Evolutionary conservation across 2,888 invertebrate genomes (phyloP).

Genomic region (Pyrrhia umbra): DNA sequence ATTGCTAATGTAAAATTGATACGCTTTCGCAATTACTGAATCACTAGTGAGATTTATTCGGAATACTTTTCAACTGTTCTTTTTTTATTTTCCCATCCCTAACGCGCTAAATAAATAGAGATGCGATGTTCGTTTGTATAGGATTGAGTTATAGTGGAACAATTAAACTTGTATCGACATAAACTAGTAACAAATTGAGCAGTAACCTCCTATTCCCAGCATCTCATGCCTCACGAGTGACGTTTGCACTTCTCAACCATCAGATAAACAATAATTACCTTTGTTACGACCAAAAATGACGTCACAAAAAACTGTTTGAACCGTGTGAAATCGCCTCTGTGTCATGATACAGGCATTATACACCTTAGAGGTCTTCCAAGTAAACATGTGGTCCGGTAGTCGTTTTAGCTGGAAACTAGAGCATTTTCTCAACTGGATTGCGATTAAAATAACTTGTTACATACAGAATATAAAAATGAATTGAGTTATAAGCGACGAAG

Average conservation of each 20-base stretch:
- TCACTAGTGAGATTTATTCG: background rate
- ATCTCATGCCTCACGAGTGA: conserved; percentile 19
- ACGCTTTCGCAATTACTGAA: background rate
- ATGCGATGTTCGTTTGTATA: conserved; percentile 20
- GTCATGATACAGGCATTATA: conserved; percentile 29
- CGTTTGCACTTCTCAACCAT: conserved; percentile 4
- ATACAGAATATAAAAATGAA: conserved; percentile 9
- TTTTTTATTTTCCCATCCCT: conserved; percentile 24
- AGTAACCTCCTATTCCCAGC: conserved; percentile 3
- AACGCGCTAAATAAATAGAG: conserved; percentile 38
- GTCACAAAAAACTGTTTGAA: conserved; percentile 1
- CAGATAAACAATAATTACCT: conserved; percentile 31
- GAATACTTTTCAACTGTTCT: background rate
- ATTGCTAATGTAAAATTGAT: background rate
- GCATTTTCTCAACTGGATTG: conserved; percentile 40
- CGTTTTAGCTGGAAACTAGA: conserved; percentile 39
- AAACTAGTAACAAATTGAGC: conserved; percentile 42
- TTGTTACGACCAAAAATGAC: conserved; percentile 44
- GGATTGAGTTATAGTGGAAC: conserved; percentile 29
- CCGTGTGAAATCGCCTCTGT: conserved; percentile 57
- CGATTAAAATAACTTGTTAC: conserved; percentile 15
- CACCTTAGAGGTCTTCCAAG: conserved; percentile 18
- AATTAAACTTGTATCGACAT: conserved; percentile 45
- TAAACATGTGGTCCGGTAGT: conserved; percentile 31
- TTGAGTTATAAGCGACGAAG: conserved; percentile 3